A percentile compares a stretch with the other conserved stretches of the same genome.
Conservation (phyloP, 1,140 invertebrate species). For the Sweltsa coloradensis region DNA sequence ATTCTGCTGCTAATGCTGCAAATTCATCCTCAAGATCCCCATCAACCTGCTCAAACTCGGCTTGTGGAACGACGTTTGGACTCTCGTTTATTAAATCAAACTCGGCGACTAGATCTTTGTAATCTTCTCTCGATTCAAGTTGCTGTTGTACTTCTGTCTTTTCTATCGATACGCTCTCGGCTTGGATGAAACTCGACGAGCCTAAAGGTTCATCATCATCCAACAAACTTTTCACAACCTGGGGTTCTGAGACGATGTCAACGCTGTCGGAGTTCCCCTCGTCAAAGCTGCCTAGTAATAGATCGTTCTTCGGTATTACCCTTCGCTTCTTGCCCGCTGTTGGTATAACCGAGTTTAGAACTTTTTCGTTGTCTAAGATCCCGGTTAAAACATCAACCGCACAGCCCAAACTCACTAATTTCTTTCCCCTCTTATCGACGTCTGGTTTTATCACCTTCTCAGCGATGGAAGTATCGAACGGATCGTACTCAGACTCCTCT, state of each 20-base stretch:
- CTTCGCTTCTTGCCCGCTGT: conserved; percentile 10
- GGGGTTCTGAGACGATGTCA: not conserved
- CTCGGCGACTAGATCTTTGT: conserved; percentile 25
- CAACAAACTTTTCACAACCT: not conserved
- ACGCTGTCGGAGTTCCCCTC: conserved; percentile 3
- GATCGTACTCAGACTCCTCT: conserved; percentile 51
- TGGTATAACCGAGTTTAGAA: no score
- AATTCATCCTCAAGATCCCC: conserved; percentile 54
- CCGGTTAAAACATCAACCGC: conserved; percentile 28
- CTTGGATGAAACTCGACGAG: not conserved
- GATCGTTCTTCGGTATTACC: conserved; percentile 13
- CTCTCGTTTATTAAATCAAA: conserved; percentile 3
- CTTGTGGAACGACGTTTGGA: not conserved
- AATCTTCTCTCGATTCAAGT: conserved; percentile 19
- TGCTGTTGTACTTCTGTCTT: conserved; percentile 9
- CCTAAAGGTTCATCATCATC: conserved; percentile 5
- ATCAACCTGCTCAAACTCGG: conserved; percentile 30
- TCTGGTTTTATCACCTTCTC: conserved; percentile 69
- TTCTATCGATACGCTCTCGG: not conserved
- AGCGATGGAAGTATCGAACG: conserved; percentile 77
- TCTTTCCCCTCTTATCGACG: conserved; percentile 50
- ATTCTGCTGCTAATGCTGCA: conserved; percentile 57
- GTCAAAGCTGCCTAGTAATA: conserved; percentile 18
- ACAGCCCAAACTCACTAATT: conserved; percentile 46
- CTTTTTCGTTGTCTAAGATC: conserved; percentile 11